These are phyloP conservation scores for Sinocyclocheilus anshuiensis DNA, from an alignment of 2,113 vertebrate species.

Conservation along the genomic window DNA sequence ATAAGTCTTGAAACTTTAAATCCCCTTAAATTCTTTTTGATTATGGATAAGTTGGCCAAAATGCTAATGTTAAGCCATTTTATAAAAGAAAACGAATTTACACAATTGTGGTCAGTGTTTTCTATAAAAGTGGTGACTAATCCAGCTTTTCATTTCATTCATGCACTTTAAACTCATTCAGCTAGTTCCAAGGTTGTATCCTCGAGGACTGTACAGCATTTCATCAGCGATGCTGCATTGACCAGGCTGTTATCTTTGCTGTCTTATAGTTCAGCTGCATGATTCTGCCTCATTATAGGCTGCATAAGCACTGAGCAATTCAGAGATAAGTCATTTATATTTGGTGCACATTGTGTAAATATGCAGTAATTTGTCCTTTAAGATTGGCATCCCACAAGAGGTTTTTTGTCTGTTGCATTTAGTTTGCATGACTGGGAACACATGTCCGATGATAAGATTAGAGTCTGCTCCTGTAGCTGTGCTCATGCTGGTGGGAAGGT, in stretches of 20 bases:
- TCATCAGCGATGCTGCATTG: conserved; percentile 42
- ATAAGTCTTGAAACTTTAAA: not conserved
- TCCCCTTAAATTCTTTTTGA: not conserved
- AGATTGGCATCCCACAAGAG: not conserved
- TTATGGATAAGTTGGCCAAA: not conserved
- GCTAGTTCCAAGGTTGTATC: conserved; percentile 44
- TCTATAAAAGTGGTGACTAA: not conserved
- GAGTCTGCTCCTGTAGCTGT: conserved; percentile 36
- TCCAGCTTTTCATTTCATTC: conserved; percentile 25
- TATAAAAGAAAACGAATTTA: not conserved
- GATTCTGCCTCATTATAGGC: conserved; percentile 16
- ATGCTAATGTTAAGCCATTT: not conserved
- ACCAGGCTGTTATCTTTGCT: conserved; percentile 34
- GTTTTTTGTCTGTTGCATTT: not conserved
- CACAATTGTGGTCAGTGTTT: not conserved
- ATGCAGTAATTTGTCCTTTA: not conserved
- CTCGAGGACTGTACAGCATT: conserved; percentile 22
- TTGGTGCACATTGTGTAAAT: not conserved
- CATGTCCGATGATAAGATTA: conserved; percentile 55
- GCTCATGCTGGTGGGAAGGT: conserved; percentile 17
- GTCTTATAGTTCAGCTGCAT: conserved; percentile 22
- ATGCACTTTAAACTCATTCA: conserved; percentile 36
- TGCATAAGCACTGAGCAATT: conserved; percentile 39
- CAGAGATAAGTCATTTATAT: conserved; percentile 38
- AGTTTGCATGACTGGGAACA: conserved; percentile 41